A percentile compares a stretch with the other conserved stretches of the same genome.
phyloP scores from a whole-genome alignment of 2,888 invertebrate species.

The Philopedon plagiatum region DNA sequence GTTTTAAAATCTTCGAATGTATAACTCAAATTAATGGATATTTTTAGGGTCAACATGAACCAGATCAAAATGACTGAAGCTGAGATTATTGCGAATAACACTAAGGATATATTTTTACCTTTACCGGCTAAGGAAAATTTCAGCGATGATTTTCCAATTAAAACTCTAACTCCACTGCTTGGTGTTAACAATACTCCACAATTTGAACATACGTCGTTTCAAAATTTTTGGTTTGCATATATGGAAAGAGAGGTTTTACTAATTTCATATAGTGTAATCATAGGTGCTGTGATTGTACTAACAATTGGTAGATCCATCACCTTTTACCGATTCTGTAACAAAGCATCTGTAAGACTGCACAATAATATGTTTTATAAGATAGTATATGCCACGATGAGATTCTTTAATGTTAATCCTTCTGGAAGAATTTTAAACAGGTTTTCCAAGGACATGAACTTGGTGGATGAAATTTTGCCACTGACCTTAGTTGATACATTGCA shows the following conservation, averaged over 20 bases:
- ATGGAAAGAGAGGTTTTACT: constrained; percentile 60
- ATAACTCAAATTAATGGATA: not conserved
- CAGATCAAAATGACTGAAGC: not conserved
- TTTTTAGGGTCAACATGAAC: constrained; percentile 59
- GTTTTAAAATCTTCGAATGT: too few species aligned
- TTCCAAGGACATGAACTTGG: constrained; percentile 78
- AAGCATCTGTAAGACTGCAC: constrained; percentile 73
- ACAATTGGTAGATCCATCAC: constrained; percentile 68
- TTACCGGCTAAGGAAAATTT: not conserved
- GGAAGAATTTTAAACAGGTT: constrained; percentile 78
- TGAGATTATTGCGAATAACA: not conserved
- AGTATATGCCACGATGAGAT: constrained; percentile 75
- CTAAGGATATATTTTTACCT: not conserved
- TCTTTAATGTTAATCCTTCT: constrained; percentile 79
- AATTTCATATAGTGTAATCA: constrained; percentile 60
- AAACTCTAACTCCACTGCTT: not conserved
- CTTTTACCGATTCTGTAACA: constrained; percentile 71
- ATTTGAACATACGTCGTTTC: constrained; percentile 4
- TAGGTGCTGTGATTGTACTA: constrained; percentile 63
- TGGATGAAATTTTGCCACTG: constrained; percentile 71
- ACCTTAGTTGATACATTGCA: constrained; percentile 70
- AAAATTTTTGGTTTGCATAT: constrained; percentile 24
- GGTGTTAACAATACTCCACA: not conserved
- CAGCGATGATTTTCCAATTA: not conserved
- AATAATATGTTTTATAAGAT: constrained; percentile 71